Evolutionary conservation across 2,888 invertebrate genomes (phyloP), one percentile per base, ranked within the genome.

Genomic region (Ichneumoninae sp.): DNA sequence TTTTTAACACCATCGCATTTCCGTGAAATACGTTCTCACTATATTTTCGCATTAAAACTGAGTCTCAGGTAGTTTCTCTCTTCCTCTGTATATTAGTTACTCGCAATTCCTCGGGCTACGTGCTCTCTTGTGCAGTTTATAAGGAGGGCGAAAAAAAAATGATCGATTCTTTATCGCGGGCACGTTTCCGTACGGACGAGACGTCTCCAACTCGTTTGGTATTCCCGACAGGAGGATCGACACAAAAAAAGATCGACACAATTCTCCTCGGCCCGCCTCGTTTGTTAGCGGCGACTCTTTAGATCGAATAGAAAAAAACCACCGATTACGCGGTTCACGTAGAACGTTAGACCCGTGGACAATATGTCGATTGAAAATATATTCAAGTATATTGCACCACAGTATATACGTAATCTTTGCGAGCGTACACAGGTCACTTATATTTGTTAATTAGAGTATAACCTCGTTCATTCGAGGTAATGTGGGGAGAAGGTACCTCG

Each of bases 81-180:
- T 33, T 50, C 50, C 1, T 44, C 54, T 40, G 10, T 44, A 66
- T 13, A 47, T 26, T 66, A 54, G 6, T 54, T 57, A 26, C 57
- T 57, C 10, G 33, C 26, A 70, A 26, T 3, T 69, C 10, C 66
- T 76, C 65, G 52, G 50, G 75, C n/a, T 16, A 26, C 19, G 36
- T 62, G 26, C 57, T 60, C 4, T 33, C 62, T 66, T 3, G 40
- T 66, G 10, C 10, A 19, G 10, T 4, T 22, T 3, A 22, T 54
- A 19, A 7, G n/a, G 4, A 8, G 65, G 13, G n/a, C 6, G 33
- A 47, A 22, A 36, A 19, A 54, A 70, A 74, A 79, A 83, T 65
- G 10, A 83, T 75, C 50, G 74, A 79, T 83, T 70, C 33, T 60
- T 47, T 47, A 75, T 79, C 79, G n/a, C 75, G 19, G 10, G 26